Conservation (phyloP, 1,140 invertebrate genomes). For the Caenorhabditis remanei region DNA sequence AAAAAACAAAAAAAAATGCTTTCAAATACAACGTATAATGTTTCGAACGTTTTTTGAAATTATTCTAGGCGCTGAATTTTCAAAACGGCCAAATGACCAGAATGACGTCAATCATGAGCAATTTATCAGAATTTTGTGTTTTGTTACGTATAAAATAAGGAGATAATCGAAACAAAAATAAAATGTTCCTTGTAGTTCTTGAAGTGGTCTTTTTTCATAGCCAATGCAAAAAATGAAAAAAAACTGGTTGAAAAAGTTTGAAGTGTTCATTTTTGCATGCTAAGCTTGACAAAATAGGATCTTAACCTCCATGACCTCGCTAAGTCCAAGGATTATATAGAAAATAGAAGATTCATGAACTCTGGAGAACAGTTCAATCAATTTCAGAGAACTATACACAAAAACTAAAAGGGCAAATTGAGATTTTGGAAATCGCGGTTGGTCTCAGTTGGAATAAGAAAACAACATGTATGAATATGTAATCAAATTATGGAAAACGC, state of each 20-base stretch:
- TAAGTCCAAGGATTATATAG: neutral
- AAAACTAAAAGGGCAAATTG: slow-evolving; percentile 32
- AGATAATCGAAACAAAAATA: neutral
- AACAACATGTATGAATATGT: slow-evolving; percentile 48
- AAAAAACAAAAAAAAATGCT: neutral
- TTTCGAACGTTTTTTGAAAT: neutral
- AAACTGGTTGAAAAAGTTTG: slow-evolving; percentile 27
- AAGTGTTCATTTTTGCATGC: slow-evolving; percentile 45
- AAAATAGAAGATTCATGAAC: neutral
- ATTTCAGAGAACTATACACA: neutral
- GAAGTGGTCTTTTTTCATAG: slow-evolving; percentile 25
- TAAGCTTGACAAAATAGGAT: slow-evolving; percentile 33
- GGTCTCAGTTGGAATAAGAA: slow-evolving; percentile 49
- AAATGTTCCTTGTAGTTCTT: neutral
- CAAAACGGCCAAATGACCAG: neutral
- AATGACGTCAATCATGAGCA: neutral
- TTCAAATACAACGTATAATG: neutral
- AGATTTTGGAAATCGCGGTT: slow-evolving; percentile 29
- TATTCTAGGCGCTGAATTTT: neutral
- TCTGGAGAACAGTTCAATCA: neutral
- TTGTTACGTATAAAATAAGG: neutral
- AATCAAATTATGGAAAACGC: slow-evolving; percentile 53
- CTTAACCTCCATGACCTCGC: slow-evolving; percentile 4
- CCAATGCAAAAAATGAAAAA: neutral
- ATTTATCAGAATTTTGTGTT: neutral